Base-by-base conservation (phyloP, 1,140 invertebrate species). In the Drosophila nebulosa region DNA sequence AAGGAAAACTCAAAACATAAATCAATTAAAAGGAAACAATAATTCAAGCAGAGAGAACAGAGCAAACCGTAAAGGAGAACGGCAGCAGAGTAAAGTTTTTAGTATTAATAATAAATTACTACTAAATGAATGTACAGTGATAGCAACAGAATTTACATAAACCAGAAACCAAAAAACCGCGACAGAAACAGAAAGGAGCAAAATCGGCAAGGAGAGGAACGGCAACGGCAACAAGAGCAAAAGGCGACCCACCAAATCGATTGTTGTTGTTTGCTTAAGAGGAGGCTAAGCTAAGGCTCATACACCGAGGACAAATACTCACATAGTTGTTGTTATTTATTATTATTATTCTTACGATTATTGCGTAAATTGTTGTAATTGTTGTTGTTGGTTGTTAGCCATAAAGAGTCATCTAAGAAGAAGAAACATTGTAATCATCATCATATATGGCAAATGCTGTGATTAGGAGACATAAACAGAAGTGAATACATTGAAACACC, bases 21-120 rank as follows among this genome's bases (percentile, higher is more conserved):
- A 73, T 89, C 85, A 88, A 88, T 88, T 89, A 89, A 88, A 72
- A 88, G 68, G 83, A 83, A 70, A 88, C 83, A 88, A 88, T 88
- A 88, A 88, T 88, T 86, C 56, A 42, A 73, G 35, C 27, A 50
- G n/a, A 12, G n/a, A 27, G 18, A 16, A 27, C 24, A 50, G 55
- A 30, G 35, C 55, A 50, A 64, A 61, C n/a, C n/a, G n/a, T n/a
- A n/a, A n/a, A n/a, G n/a, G n/a, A n/a, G n/a, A n/a, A n/a, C n/a
- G n/a, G n/a, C 61, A 42, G 57, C n/a, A 70, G 14, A 42, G 14
- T 3, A 42, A 42, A 42, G 14, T 16, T 42, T 42, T 16, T 42
- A 46, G 39, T 46, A 46, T 46, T 46, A 46, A 46, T 32, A 46
- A 73, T 79, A 69, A 80, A 65, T 84, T 69, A 84, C 57, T 62